Evolutionary conservation across 2,113 vertebrate species (phyloP).

Genomic region (Oxygymnocypris stewartii): DNA sequence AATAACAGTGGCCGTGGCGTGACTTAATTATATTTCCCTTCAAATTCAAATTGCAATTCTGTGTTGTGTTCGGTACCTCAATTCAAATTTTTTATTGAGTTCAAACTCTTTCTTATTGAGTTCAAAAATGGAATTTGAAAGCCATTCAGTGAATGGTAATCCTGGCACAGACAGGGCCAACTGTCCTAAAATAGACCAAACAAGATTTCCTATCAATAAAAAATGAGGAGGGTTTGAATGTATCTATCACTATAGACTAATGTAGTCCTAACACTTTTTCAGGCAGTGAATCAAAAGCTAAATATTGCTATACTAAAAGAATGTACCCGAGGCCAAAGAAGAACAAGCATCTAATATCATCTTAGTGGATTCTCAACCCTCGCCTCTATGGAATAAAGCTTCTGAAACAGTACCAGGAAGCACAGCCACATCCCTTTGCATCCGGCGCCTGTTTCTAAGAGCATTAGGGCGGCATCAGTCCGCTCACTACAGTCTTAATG

Average conservation of each 20-base stretch:
- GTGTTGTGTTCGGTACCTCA: no score
- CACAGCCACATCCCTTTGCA: slow-evolving; percentile 23
- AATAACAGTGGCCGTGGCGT: not conserved
- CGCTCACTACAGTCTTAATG: slow-evolving; percentile 47
- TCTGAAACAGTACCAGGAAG: slow-evolving; percentile 48
- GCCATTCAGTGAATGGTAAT: not conserved
- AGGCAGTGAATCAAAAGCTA: not conserved
- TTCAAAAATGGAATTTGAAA: not conserved
- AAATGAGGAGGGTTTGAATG: not conserved
- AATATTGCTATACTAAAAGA: not conserved
- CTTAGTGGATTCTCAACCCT: slow-evolving; percentile 11
- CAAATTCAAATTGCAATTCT: not conserved
- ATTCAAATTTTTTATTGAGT: not conserved
- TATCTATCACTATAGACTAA: not conserved
- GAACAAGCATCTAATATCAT: not conserved
- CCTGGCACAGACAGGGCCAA: not conserved
- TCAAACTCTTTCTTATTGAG: not conserved
- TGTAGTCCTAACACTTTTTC: not conserved
- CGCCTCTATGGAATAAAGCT: slow-evolving; percentile 5
- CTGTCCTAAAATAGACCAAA: not conserved
- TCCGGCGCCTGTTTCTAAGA: slow-evolving; percentile 41
- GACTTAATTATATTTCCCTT: not conserved
- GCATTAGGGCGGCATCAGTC: slow-evolving; percentile 51
- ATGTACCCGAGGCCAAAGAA: not conserved
- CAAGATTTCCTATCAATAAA: slow-evolving; percentile 2